phyloP scores from a whole-genome alignment of 2,888 invertebrate species.

The Sisyra terminalis region DNA sequence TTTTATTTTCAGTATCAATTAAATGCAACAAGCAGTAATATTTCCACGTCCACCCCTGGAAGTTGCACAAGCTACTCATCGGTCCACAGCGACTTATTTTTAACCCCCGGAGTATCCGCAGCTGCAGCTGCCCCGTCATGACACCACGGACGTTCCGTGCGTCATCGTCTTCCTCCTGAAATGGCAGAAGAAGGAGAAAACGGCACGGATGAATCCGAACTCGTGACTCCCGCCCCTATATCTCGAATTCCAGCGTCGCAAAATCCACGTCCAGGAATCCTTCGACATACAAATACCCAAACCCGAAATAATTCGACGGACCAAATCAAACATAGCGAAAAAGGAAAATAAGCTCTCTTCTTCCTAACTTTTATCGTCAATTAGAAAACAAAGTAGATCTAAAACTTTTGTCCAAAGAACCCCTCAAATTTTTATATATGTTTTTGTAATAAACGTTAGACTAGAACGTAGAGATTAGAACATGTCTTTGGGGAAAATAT shows the following conservation, averaged over 20 bases:
- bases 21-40: slow-evolving; percentile 2
- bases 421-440: too few relatives aligned
- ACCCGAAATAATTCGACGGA: neutral
- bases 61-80: slow-evolving; percentile 37
- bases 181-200: neutral
- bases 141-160: slow-evolving; percentile 4
- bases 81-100: slow-evolving; percentile 19
- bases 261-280: neutral
- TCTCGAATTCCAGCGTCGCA: neutral
- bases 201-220: neutral
- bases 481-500: too few relatives aligned
- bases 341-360: too few relatives aligned
- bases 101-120: too few relatives aligned
- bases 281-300: neutral
- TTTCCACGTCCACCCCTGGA: neutral
- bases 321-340: too few relatives aligned
- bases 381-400: too few relatives aligned
- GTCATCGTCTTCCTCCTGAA: neutral
- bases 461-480: too few relatives aligned
- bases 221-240: neutral
- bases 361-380: too few relatives aligned
- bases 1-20: slow-evolving; percentile 6
- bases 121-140: neutral
- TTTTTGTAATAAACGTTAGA: too few relatives aligned
- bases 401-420: too few relatives aligned